Conservation (phyloP, 30 jellyfish, hydroid and myxozoan species). For the Aurelia aurita region DNA sequence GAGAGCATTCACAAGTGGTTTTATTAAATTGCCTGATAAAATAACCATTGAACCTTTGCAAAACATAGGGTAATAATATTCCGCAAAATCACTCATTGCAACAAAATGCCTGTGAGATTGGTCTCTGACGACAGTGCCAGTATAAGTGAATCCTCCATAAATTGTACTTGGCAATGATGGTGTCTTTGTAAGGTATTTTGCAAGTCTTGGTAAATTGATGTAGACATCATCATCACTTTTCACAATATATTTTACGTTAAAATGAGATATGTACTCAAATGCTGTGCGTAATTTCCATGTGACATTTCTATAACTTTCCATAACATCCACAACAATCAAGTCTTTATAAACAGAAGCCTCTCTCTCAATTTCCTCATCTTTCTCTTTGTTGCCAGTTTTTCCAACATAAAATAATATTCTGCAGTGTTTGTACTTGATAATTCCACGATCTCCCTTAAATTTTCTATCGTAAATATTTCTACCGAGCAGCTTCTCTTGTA, state of each 20-base stretch:
- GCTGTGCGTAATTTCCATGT: slow-evolving; percentile 77
- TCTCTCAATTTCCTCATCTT: background rate
- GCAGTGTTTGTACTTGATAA: slow-evolving; percentile 29
- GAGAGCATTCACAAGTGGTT: slow-evolving; percentile 46
- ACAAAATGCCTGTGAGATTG: slow-evolving; percentile 73
- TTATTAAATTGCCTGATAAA: slow-evolving; percentile 63
- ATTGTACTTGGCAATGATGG: slow-evolving; percentile 23
- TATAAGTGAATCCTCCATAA: slow-evolving; percentile 76
- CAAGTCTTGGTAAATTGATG: slow-evolving; percentile 54
- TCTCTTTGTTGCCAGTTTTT: slow-evolving; percentile 11
- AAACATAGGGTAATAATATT: slow-evolving; percentile 51
- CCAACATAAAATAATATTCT: slow-evolving; percentile 65
- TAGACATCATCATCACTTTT: slow-evolving; percentile 87
- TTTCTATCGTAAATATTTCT: background rate
- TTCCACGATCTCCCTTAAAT: background rate
- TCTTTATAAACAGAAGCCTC: slow-evolving; percentile 66
- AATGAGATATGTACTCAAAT: slow-evolving; percentile 42
- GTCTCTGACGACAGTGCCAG: slow-evolving; percentile 62
- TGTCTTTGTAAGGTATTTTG: slow-evolving; percentile 27
- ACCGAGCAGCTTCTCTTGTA: background rate
- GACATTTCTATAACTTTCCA: slow-evolving; percentile 62
- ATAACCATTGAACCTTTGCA: slow-evolving; percentile 79
- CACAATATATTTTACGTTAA: slow-evolving; percentile 51
- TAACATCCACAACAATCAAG: slow-evolving; percentile 37
- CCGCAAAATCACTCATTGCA: slow-evolving; percentile 34